Evolutionary conservation across 2,888 invertebrate genomes (phyloP), one percentile per base, ranked within the genome.

Genomic region (Gastrophysa polygoni): DNA sequence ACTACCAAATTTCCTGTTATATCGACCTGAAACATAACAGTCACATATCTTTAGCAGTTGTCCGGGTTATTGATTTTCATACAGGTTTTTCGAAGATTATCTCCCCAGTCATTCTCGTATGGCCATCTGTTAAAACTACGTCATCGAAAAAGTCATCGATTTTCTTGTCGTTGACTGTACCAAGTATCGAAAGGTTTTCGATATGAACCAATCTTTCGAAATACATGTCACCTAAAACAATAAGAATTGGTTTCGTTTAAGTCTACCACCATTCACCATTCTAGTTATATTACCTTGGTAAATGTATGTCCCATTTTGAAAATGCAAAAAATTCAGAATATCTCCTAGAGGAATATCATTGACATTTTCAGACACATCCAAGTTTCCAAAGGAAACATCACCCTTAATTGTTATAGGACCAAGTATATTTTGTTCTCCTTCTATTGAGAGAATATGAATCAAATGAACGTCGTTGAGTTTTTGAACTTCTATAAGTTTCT

Each of bases 391-490:
- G 2, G 57, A 43, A 16, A 81, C 75, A 66, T 81, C 68, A 20
- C 81, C 81, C 5, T 71, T 52, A 50, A 82, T 75, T 38, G 70
- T 59, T 3, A 82, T 18, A 20, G 76, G 73, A 14, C 78, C 76
- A n/a, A 43, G 24, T n/a, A 82, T 68, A 24, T 63, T 58, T 70
- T 82, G 81, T n/a, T 70, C 57, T 11, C 73, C 77, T 50, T 75
- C 69, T 63, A 80, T 82, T 1, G 80, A 81, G 17, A 85, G 77
- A 49, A 86, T 75, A 52, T 74, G 66, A 18, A 73, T 68, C 8
- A 83, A 68, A 11, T 74, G 71, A 1, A 83, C 70, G 5, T 79
- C 75, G 64, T 85, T 85, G 0, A 85, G 61, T 14, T 76, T 76
- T 16, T 77, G 66, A 0, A 81, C 69, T 51, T 78, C 73, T 1